Evolutionary conservation across 2,113 vertebrate genomes (phyloP).

Genomic region (Oncorhynchus masou): DNA sequence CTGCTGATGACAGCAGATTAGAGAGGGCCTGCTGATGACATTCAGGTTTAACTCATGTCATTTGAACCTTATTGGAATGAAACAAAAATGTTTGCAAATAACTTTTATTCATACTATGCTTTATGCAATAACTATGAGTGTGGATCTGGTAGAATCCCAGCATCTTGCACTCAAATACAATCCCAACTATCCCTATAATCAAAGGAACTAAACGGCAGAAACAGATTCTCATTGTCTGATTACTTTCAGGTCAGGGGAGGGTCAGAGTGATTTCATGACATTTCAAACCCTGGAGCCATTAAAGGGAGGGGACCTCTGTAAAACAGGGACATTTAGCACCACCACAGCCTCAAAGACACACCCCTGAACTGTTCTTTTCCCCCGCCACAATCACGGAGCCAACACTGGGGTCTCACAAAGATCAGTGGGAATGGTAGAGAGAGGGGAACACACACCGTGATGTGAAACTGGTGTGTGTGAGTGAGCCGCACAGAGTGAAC

Average conservation of each 20-base stretch:
- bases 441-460: neutral
- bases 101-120: neutral
- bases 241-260: slow-evolving; percentile 67
- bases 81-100: neutral
- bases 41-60: too few species aligned
- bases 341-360: slow-evolving; percentile 14
- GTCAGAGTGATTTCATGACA: slow-evolving; percentile 63
- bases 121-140: neutral
- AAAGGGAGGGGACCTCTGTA: slow-evolving; percentile 14
- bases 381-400: slow-evolving; percentile 38
- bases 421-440: slow-evolving; percentile 34
- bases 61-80: neutral
- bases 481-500: slow-evolving; percentile 45
- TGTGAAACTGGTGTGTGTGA: slow-evolving; percentile 1
- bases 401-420: slow-evolving; percentile 22
- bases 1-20: too few species aligned
- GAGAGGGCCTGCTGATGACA: too few species aligned
- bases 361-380: slow-evolving; percentile 36
- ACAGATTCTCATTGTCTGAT: slow-evolving; percentile 54
- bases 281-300: slow-evolving; percentile 51
- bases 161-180: neutral
- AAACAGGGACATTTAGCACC: slow-evolving; percentile 21
- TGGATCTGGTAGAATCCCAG: neutral
- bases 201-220: slow-evolving; percentile 55
- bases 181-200: neutral